phyloP scores from a whole-genome alignment of 2,888 invertebrate genomes.

The Pyralis farinalis region DNA sequence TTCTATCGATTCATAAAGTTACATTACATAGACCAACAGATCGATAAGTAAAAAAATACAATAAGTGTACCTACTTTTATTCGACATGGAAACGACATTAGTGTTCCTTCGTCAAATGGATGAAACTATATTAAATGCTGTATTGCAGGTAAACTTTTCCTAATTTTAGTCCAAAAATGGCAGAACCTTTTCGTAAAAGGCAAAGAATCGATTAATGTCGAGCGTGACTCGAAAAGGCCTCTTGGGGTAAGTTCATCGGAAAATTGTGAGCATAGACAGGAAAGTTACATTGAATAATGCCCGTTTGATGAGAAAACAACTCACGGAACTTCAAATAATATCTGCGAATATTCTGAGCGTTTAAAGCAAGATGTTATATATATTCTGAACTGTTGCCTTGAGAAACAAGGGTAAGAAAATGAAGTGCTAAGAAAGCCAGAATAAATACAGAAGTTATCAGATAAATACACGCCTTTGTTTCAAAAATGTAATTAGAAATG shows the following conservation, averaged over 20 bases:
- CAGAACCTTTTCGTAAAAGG: not conserved
- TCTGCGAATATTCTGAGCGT: slow-evolving; percentile 1
- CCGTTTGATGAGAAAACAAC: slow-evolving; percentile 6
- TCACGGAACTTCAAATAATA: not conserved
- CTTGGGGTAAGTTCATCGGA: slow-evolving; percentile 2
- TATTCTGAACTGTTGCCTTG: not conserved
- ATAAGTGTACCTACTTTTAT: too few relatives aligned
- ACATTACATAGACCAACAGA: not conserved
- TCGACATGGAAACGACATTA: not conserved
- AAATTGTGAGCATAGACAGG: slow-evolving; percentile 5
- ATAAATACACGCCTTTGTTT: not conserved
- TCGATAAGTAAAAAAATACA: not conserved
- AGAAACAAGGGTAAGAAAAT: not conserved
- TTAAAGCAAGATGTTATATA: not conserved
- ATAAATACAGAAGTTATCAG: not conserved
- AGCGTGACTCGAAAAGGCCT: slow-evolving; percentile 2
- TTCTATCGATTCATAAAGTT: not conserved
- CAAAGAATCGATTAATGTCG: slow-evolving; percentile 5
- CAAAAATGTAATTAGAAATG: not conserved
- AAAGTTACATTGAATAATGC: slow-evolving; percentile 5
- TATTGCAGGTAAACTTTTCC: not conserved
- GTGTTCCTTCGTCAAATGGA: not conserved
- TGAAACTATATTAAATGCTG: not conserved
- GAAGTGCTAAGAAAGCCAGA: not conserved
- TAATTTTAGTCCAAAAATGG: not conserved